Evolutionary conservation across 2,888 invertebrate species (phyloP).

Genomic region (Dynastes grantii): DNA sequence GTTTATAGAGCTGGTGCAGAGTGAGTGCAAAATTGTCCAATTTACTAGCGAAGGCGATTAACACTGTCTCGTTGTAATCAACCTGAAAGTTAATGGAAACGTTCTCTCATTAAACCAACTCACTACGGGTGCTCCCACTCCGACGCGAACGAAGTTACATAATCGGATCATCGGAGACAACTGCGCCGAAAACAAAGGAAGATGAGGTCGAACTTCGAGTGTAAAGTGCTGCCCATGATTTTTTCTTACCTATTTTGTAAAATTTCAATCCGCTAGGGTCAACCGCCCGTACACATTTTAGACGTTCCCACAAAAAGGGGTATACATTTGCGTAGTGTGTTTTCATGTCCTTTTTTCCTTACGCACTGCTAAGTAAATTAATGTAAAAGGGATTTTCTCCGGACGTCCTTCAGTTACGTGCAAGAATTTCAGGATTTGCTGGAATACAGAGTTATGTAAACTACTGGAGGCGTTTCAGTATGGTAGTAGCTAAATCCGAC

Average conservation of each 20-base stretch:
- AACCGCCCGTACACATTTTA: neutral
- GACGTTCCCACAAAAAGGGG: conserved; percentile 23
- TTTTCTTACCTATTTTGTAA: conserved; percentile 24
- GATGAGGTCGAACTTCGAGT: conserved; percentile 53
- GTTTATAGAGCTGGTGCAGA: conserved; percentile 5
- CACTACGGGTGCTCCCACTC: conserved; percentile 43
- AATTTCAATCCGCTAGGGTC: conserved; percentile 8
- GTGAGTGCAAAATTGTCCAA: conserved; percentile 32
- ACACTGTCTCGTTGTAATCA: conserved; percentile 47
- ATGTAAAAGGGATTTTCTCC: conserved; percentile 32
- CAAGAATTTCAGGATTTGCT: conserved; percentile 29
- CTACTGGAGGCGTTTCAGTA: conserved; percentile 18
- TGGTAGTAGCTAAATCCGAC: conserved; percentile 6
- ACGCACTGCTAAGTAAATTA: conserved; percentile 41
- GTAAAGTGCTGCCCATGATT: conserved; percentile 6
- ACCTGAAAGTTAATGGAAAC: conserved; percentile 49
- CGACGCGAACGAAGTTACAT: conserved; percentile 51
- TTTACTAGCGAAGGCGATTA: conserved; percentile 45
- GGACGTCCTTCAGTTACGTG: conserved; percentile 23
- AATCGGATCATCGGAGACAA: conserved; percentile 58
- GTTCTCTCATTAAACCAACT: conserved; percentile 50
- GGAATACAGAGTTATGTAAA: conserved; percentile 36
- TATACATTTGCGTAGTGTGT: conserved; percentile 33
- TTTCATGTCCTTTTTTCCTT: conserved; percentile 40
- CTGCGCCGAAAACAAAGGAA: conserved; percentile 56